Evolutionary conservation across 2,888 invertebrate genomes (phyloP).

Genomic region (Dasysyrphus albostriatus): DNA sequence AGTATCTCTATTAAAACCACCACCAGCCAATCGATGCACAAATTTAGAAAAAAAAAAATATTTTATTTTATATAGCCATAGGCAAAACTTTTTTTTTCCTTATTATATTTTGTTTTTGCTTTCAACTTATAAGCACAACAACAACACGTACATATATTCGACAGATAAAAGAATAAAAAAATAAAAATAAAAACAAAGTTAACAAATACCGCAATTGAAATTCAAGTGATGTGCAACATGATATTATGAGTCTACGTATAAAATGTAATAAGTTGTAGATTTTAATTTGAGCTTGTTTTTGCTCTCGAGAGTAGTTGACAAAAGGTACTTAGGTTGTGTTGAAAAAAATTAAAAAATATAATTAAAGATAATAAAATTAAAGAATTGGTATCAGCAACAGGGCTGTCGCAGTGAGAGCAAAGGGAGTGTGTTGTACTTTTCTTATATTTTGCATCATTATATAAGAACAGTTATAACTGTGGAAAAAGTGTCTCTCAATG

Average conservation of each 20-base stretch:
- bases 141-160: constrained; percentile 6
- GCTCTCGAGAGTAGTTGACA: constrained; percentile 36
- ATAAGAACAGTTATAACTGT: too few relatives aligned
- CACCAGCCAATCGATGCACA: constrained; percentile 32
- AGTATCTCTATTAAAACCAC: constrained; percentile 28
- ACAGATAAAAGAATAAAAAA: constrained; percentile 38
- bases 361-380: constrained; percentile 29
- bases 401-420: neutral
- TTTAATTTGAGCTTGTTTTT: constrained; percentile 48
- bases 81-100: constrained; percentile 16
- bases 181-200: constrained; percentile 17
- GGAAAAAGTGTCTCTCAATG: too few relatives aligned
- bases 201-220: constrained; percentile 66
- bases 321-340: constrained; percentile 33
- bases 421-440: neutral
- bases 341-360: neutral
- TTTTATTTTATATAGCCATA: constrained; percentile 21
- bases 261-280: constrained; percentile 35
- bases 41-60: constrained; percentile 4
- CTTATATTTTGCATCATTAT: neutral
- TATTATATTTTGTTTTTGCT: neutral
- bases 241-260: constrained; percentile 45
- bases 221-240: constrained; percentile 64
- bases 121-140: constrained; percentile 10
- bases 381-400: constrained; percentile 17